A percentile compares a stretch with the other conserved stretches of the same genome.
Evolutionary conservation across 2,888 invertebrate species (phyloP).

Genomic region (Lampropteryx suffumata): DNA sequence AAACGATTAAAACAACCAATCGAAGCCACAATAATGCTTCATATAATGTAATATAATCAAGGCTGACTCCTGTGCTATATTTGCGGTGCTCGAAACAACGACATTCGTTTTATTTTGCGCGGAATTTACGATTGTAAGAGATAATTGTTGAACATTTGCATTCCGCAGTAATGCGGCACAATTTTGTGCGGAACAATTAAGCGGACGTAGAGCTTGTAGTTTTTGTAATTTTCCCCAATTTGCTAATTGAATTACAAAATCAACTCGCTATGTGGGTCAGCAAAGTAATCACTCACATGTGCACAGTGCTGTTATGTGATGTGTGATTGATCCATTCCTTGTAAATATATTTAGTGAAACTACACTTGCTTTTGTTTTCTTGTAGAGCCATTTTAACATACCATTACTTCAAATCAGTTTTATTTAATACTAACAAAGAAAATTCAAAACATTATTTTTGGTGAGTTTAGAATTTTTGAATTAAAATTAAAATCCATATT

Average conservation of each 20-base stretch:
- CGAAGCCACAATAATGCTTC: too few relatives aligned
- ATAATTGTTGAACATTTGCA: conserved; percentile 31
- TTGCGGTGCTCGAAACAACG: conserved; percentile 25
- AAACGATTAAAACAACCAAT: too few relatives aligned
- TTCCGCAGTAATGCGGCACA: conserved; percentile 26
- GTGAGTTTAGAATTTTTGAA: too few relatives aligned
- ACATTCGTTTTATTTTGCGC: conserved; percentile 24
- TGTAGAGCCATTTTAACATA: too few relatives aligned
- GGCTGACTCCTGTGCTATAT: conserved; percentile 13
- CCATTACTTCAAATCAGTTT: too few relatives aligned
- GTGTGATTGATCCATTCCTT: background rate
- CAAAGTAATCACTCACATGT: conserved; percentile 4
- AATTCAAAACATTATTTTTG: too few relatives aligned
- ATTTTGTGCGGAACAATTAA: conserved; percentile 18
- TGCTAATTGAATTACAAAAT: conserved; percentile 4
- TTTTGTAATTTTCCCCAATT: conserved; percentile 16
- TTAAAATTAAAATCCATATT: too few relatives aligned
- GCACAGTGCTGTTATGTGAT: background rate
- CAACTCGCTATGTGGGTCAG: conserved; percentile 2
- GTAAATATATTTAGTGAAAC: too few relatives aligned
- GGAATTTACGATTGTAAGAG: conserved; percentile 28
- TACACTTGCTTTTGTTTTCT: too few relatives aligned
- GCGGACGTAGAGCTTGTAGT: conserved; percentile 11
- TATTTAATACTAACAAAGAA: too few relatives aligned
- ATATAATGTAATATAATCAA: background rate